Percentiles rank a stretch among this genome's conserved stretches.
Evolutionary conservation across 2,113 vertebrate genomes (phyloP).

Genomic region (Sinocyclocheilus maitianheensis): DNA sequence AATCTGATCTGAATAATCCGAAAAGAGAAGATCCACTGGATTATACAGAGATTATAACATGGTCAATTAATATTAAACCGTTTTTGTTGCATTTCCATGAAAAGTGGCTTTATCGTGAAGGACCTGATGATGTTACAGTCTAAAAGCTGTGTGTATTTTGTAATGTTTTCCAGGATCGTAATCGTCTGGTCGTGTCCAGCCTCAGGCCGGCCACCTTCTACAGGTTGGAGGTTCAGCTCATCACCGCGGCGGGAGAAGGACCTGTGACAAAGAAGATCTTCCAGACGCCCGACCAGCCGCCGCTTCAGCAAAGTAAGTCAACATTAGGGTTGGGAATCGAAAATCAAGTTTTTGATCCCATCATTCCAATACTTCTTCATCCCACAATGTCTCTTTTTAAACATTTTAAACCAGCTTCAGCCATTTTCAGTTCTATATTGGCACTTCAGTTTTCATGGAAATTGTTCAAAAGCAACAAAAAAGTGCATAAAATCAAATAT

Average conservation of each 20-base stretch:
- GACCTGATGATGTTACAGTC: neutral
- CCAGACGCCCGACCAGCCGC: constrained; percentile 79
- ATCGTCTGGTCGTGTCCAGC: constrained; percentile 83
- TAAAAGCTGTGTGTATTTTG: neutral
- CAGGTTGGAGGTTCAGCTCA: constrained; percentile 88
- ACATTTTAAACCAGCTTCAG: too few relatives aligned
- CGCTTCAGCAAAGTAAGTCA: constrained; percentile 82
- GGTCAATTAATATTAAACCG: too few relatives aligned
- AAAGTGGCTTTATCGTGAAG: neutral
- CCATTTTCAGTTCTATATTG: too few relatives aligned
- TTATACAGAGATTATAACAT: too few relatives aligned
- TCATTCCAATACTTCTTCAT: too few relatives aligned
- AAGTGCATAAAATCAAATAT: too few relatives aligned
- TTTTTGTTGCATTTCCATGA: neutral
- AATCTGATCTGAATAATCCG: neutral
- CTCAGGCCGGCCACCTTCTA: constrained; percentile 87
- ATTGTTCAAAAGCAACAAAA: too few relatives aligned
- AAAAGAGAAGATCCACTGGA: too few relatives aligned
- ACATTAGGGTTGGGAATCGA: too few relatives aligned
- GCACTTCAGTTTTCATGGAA: too few relatives aligned
- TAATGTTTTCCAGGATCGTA: constrained; percentile 78
- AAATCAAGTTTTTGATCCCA: too few relatives aligned
- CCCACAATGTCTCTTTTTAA: too few relatives aligned
- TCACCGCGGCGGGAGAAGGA: constrained; percentile 87
- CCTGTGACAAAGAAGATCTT: constrained; percentile 88